Evolutionary conservation across 53 echinoderm and acorn worm species (phyloP).

Genomic region (Mesocentrotus franciscanus): DNA sequence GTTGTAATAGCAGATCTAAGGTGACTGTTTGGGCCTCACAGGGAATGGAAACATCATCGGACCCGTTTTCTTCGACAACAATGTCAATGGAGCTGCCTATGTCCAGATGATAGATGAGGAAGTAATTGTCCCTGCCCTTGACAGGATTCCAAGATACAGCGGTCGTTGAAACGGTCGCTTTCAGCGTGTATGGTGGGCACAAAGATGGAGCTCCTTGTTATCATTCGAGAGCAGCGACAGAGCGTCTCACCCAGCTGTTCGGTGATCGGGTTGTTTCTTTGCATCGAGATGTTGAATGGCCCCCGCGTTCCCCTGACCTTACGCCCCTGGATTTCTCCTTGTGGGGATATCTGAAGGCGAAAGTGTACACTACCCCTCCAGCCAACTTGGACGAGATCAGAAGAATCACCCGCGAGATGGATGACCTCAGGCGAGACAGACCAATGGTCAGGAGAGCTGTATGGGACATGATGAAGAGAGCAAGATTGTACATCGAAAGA

Average conservation of each 20-base stretch:
- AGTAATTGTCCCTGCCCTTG: constrained; percentile 61
- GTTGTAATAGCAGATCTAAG: not conserved
- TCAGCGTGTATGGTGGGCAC: constrained; percentile 65
- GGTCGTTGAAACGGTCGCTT: constrained; percentile 37
- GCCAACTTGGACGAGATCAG: constrained; percentile 43
- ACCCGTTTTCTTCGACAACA: constrained; percentile 57
- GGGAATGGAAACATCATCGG: constrained; percentile 49
- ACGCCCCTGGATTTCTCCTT: no score
- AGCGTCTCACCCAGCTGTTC: constrained; percentile 61
- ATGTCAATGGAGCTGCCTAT: constrained; percentile 49
- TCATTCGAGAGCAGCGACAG: constrained; percentile 41
- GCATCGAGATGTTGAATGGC: constrained; percentile 39
- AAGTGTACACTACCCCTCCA: constrained; percentile 54
- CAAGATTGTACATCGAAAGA: no score
- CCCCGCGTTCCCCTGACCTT: no score
- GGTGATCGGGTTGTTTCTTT: constrained; percentile 59
- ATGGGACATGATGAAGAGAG: constrained; percentile 49
- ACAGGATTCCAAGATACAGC: constrained; percentile 48
- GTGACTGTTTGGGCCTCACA: constrained; percentile 56
- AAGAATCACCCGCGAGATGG: no score
- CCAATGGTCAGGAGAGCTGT: constrained; percentile 56
- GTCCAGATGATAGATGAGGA: constrained; percentile 55
- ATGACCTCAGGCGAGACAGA: constrained; percentile 42
- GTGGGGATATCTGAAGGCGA: no score
- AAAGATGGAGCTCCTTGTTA: constrained; percentile 75